Evolutionary conservation across 2,113 vertebrate genomes (phyloP), one percentile per base, ranked within the genome.

Genomic region (Chloroceryle aenea): DNA sequence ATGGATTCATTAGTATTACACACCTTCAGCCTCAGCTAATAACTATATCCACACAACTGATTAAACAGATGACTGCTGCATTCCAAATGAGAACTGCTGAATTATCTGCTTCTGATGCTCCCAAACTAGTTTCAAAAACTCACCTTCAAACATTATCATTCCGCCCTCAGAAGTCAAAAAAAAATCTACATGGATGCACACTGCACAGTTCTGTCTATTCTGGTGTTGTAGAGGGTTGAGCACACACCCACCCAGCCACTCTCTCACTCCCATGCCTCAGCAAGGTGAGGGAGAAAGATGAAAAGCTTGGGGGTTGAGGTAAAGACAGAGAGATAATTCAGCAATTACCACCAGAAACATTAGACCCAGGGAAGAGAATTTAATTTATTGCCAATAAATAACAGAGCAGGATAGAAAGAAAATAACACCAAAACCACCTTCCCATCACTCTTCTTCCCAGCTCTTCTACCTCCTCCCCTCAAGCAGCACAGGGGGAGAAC

Each of bases 321-420:
- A 63, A 66, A 29, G 40, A 43, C 63, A 64, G 40, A 14, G 29
- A 66, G 63, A 42, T 42, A 19, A 66, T 21, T 32, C 63, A 34
- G 26, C 43, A 30, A 9, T 1, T 18, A 38, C 2, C n/a, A 48
- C 3, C 1, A 7, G 0, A 27, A 75, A 43, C 4, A 23, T 15
- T 36, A 1, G 0, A 18, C 22, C 11, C 23, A 2, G 7, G 9
- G 11, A 38, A 48, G 8, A 62, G 29, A 47, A 48, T 43, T 45
- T 36, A 61, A 86, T 47, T 27, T 36, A 45, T 45, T 74, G 22
- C 45, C 7, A 56, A 34, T 34, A 63, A 63, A 26, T 32, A 69
- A 47, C 53, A 68, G 38, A 26, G 25, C 14, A 55, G 34, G 10
- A 83, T 9, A 69, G 61, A 69, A 90, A 52, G 38, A 40, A 68